These are phyloP conservation scores for Sycobia sp. DNA, from an alignment of 1,140 invertebrate genomes.

Conservation along the genomic window DNA sequence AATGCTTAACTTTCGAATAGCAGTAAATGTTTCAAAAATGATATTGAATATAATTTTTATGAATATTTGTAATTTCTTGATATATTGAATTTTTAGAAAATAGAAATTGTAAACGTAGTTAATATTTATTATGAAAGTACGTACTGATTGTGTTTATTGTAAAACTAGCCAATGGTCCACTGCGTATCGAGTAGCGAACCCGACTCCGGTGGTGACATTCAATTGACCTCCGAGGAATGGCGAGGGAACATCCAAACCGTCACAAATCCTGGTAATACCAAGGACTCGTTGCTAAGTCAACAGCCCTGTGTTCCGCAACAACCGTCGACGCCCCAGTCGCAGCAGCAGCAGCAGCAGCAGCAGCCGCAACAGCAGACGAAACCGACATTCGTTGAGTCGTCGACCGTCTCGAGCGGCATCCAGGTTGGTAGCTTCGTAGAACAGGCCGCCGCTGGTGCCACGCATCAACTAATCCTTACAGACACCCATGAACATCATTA, in stretches of 20 bases:
- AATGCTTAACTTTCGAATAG: too few relatives aligned
- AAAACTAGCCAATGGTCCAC: slow-evolving; percentile 82
- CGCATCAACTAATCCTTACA: slow-evolving; percentile 57
- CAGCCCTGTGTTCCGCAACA: background rate
- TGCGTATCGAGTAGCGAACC: slow-evolving; percentile 84
- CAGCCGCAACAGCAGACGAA: slow-evolving; percentile 15
- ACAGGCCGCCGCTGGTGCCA: slow-evolving; percentile 48
- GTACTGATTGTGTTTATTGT: too few relatives aligned
- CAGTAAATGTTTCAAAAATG: too few relatives aligned
- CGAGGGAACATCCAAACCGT: slow-evolving; percentile 38
- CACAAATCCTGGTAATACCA: slow-evolving; percentile 49
- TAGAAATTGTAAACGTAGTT: too few relatives aligned
- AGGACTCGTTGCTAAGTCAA: slow-evolving; percentile 51
- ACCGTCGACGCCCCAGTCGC: background rate
- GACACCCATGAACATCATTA: slow-evolving; percentile 47
- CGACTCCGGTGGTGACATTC: slow-evolving; percentile 68
- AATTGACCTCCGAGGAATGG: slow-evolving; percentile 55
- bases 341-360: slow-evolving; percentile 1
- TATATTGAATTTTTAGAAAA: too few relatives aligned
- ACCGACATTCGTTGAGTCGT: slow-evolving; percentile 60
- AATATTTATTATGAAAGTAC: too few relatives aligned
- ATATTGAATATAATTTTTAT: too few relatives aligned
- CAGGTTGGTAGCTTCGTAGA: slow-evolving; percentile 61
- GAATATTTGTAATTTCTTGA: too few relatives aligned
- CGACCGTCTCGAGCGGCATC: slow-evolving; percentile 60